These are phyloP conservation scores for Gasteruption jaculator DNA, from an alignment of 2,888 invertebrate genomes.

Conservation along the genomic window DNA sequence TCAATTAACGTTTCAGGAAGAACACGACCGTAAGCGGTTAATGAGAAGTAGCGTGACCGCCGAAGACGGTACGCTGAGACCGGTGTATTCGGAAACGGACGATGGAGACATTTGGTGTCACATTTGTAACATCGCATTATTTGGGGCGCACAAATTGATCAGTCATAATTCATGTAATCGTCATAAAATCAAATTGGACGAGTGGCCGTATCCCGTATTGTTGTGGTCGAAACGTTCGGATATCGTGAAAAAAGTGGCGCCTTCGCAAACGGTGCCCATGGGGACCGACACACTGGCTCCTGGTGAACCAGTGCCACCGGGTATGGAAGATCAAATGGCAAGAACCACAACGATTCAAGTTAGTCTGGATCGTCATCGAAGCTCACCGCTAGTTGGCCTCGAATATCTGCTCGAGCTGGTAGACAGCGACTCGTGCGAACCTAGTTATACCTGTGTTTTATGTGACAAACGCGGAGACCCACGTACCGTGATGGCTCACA, in stretches of 20 bases:
- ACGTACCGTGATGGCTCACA: conserved; percentile 72
- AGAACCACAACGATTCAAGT: conserved; percentile 53
- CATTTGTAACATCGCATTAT: conserved; percentile 48
- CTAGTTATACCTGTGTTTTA: conserved; percentile 71
- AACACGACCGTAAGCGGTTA: conserved; percentile 46
- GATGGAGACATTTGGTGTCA: conserved; percentile 51
- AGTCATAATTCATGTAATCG: conserved; percentile 48
- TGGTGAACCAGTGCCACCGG: conserved; percentile 69
- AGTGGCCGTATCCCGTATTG: conserved; percentile 47
- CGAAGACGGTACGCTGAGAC: conserved; percentile 47
- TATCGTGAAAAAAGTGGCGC: conserved; percentile 30
- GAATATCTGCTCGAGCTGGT: conserved; percentile 77
- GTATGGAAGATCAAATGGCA: conserved; percentile 63
- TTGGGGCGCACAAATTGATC: conserved; percentile 46
- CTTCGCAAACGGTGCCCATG: conserved; percentile 27
- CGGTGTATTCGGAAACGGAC: conserved; percentile 47
- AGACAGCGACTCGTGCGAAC: conserved; percentile 63
- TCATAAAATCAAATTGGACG: conserved; percentile 49
- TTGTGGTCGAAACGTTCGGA: conserved; percentile 47
- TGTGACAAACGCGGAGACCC: conserved; percentile 78
- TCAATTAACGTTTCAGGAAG: no score
- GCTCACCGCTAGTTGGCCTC: conserved; percentile 62
- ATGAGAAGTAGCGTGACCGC: conserved; percentile 50
- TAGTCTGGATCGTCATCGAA: conserved; percentile 56
- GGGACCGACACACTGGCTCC: conserved; percentile 53